Evolutionary conservation across 2,888 invertebrate genomes (phyloP).

Genomic region (Euphydryas editha): DNA sequence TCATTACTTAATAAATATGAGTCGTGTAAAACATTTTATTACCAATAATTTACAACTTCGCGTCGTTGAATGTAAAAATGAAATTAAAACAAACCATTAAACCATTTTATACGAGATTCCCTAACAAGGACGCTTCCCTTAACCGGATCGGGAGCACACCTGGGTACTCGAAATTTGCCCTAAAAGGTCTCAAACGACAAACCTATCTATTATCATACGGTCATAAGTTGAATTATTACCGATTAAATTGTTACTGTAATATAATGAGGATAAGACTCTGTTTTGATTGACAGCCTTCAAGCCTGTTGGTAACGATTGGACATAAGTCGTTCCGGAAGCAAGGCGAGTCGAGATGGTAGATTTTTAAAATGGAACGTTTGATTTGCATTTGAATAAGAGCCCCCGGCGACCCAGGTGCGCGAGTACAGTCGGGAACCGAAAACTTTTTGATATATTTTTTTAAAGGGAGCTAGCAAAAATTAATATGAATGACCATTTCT

Average conservation of each 20-base stretch:
- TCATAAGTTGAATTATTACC: conserved; percentile 46
- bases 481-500: conserved; percentile 72
- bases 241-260: conserved; percentile 46
- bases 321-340: conserved; percentile 81
- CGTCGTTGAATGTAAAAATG: conserved; percentile 74
- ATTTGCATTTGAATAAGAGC: conserved; percentile 84
- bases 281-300: conserved; percentile 46
- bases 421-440: conserved; percentile 68
- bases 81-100: conserved; percentile 84
- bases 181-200: conserved; percentile 82
- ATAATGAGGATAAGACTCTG: conserved; percentile 42
- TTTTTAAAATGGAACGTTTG: conserved; percentile 84
- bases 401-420: conserved; percentile 82
- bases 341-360: conserved; percentile 81
- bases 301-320: conserved; percentile 66
- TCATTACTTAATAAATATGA: conserved; percentile 22
- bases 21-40: conserved; percentile 57
- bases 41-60: conserved; percentile 74
- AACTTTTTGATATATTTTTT: conserved; percentile 58
- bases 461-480: conserved; percentile 49
- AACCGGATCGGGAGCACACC: conserved; percentile 84
- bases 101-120: conserved; percentile 81
- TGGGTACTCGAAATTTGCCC: conserved; percentile 81
- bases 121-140: conserved; percentile 83
- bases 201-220: conserved; percentile 46